phyloP scores from a whole-genome alignment of 1,140 invertebrate genomes.

The Linepithema humile region DNA sequence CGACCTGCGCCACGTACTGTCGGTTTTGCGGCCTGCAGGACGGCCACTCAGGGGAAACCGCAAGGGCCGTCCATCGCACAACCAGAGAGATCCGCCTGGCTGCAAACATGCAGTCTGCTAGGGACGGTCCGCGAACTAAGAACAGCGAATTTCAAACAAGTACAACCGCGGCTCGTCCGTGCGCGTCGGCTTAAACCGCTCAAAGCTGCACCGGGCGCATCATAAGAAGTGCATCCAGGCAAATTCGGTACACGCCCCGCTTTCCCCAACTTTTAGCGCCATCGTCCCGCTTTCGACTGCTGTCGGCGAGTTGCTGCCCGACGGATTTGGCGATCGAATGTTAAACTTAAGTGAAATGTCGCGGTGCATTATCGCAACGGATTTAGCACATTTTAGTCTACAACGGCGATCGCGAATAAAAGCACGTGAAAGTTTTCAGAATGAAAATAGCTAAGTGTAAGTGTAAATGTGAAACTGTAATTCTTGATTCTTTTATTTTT shows the following conservation, averaged over 20 bases:
- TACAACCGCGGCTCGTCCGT: constrained; percentile 5
- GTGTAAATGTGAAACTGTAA: background rate
- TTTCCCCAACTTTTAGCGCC: constrained; percentile 2
- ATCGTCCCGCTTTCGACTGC: background rate
- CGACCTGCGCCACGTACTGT: constrained; percentile 23
- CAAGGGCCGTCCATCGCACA: constrained; percentile 35
- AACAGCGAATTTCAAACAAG: constrained; percentile 59
- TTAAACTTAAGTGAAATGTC: constrained; percentile 4
- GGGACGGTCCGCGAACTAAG: constrained; percentile 55
- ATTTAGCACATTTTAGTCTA: constrained; percentile 27
- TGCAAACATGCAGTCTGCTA: constrained; percentile 22
- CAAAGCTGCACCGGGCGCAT: constrained; percentile 38
- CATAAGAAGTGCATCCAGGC: constrained; percentile 43
- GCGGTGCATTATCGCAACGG: background rate
- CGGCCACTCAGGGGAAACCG: constrained; percentile 31
- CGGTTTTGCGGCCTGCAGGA: constrained; percentile 48
- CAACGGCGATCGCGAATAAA: background rate
- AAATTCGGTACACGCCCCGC: constrained; percentile 15
- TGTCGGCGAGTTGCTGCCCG: constrained; percentile 12
- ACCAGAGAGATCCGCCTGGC: background rate
- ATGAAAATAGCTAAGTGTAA: background rate
- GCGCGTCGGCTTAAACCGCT: constrained; percentile 25
- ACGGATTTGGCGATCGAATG: constrained; percentile 4
- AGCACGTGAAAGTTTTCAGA: background rate
- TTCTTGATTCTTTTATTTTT: background rate